Conservation (phyloP, 1,140 invertebrate genomes). For the Nymphalis io region DNA sequence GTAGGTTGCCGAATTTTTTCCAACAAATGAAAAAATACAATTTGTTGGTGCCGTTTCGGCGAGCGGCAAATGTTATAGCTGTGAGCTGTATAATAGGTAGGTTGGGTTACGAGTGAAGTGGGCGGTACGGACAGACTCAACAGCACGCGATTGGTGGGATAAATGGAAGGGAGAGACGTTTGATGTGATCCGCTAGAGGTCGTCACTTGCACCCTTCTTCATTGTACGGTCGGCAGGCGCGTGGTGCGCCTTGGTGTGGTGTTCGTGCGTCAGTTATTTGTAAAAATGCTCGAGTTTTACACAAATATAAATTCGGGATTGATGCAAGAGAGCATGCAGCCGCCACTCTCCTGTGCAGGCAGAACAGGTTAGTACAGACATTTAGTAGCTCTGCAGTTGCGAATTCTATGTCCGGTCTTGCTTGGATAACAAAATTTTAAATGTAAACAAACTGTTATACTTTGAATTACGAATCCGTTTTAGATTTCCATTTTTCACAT, state of each 20-base stretch:
- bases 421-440: not conserved
- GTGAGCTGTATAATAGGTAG: constrained; percentile 69
- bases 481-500: no score
- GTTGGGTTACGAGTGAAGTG: constrained; percentile 51
- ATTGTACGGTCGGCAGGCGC: constrained; percentile 56
- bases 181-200: constrained; percentile 37
- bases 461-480: not conserved
- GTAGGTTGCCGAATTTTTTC: constrained; percentile 44
- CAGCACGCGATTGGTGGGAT: constrained; percentile 54
- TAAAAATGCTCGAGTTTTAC: constrained; percentile 76
- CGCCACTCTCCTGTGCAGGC: constrained; percentile 76
- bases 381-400: not conserved
- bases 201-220: constrained; percentile 40
- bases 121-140: constrained; percentile 50
- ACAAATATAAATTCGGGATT: constrained; percentile 76
- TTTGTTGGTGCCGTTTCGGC: constrained; percentile 60
- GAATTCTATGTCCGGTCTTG: constrained; percentile 9
- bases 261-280: constrained; percentile 45
- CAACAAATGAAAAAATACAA: constrained; percentile 51
- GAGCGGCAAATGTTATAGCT: constrained; percentile 65
- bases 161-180: constrained; percentile 43
- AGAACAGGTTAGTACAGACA: constrained; percentile 72
- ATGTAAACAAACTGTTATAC: not conserved
- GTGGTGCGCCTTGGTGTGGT: constrained; percentile 47
- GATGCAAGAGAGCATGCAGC: constrained; percentile 78